A percentile compares a stretch with the other conserved stretches of the same genome.
phyloP scores from a whole-genome alignment of 2,113 vertebrate genomes.

The Peucedramus taeniatus region DNA sequence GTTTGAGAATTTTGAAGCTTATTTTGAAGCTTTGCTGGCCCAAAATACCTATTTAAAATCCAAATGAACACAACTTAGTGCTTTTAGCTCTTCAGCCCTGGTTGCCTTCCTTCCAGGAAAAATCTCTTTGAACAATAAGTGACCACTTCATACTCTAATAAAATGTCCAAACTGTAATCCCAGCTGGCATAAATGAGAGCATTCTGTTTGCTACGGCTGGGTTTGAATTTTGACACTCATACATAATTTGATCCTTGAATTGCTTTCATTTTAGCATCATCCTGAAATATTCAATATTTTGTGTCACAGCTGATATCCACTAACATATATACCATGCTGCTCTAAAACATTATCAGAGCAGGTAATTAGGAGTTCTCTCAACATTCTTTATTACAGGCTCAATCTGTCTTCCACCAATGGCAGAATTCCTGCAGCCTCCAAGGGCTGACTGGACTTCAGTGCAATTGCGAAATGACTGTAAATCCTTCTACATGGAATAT shows the following conservation, averaged over 20 bases:
- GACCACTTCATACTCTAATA: background rate
- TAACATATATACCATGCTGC: background rate
- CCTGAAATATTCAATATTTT: background rate
- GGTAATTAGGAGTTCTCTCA: background rate
- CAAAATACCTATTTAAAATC: constrained; percentile 74
- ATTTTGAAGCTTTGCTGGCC: constrained; percentile 71
- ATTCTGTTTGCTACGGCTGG: background rate
- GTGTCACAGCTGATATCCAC: background rate
- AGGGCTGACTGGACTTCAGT: background rate
- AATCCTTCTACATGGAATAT: background rate
- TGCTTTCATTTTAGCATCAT: background rate
- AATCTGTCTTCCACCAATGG: background rate
- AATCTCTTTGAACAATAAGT: constrained; percentile 41
- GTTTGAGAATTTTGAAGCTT: constrained; percentile 75
- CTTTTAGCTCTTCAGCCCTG: constrained; percentile 40
- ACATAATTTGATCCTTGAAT: background rate
- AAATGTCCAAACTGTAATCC: background rate
- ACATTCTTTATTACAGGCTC: background rate
- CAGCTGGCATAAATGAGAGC: background rate
- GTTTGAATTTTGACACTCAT: background rate
- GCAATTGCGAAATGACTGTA: background rate
- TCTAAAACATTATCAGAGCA: background rate
- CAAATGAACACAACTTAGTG: constrained; percentile 45
- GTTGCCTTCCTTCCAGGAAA: constrained; percentile 61
- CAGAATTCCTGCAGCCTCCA: background rate